Evolutionary conservation across 30 jellyfish, hydroid and myxozoan species (phyloP).

Genomic region (Chrysaora quinquecirrha): DNA sequence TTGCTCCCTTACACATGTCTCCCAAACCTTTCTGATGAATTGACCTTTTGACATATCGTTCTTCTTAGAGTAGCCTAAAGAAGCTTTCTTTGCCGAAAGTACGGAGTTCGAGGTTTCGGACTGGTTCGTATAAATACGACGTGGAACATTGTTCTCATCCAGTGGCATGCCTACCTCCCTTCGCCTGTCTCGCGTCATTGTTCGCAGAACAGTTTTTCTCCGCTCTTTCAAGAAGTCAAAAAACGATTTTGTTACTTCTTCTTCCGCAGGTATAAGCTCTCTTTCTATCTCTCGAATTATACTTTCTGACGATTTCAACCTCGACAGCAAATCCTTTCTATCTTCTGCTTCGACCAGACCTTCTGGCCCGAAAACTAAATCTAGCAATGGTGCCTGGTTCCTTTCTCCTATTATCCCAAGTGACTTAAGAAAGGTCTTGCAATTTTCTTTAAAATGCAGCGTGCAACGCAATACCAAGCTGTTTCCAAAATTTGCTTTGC

Average conservation of each 20-base stretch:
- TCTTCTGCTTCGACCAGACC: conserved; percentile 26
- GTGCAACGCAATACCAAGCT: conserved; percentile 14
- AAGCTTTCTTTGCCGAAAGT: conserved; percentile 1
- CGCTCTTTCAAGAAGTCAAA: conserved; percentile 1
- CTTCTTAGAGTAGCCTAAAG: conserved; percentile 30
- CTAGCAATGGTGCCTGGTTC: conserved; percentile 1
- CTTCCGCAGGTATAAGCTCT: background rate
- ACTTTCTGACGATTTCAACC: background rate
- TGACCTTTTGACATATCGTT: conserved; percentile 13
- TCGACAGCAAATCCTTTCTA: background rate
- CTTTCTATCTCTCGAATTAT: background rate
- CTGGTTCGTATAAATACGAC: background rate
- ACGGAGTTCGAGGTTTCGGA: conserved; percentile 1
- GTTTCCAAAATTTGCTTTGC: background rate
- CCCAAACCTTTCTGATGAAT: conserved; percentile 15
- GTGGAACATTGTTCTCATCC: background rate
- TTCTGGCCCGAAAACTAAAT: conserved; percentile 8
- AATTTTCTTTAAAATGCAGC: background rate
- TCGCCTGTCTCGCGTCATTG: background rate
- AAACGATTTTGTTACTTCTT: too few relatives aligned
- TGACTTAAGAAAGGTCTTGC: conserved; percentile 8
- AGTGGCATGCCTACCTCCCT: conserved; percentile 18
- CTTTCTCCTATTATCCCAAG: background rate
- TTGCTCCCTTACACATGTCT: conserved; percentile 6
- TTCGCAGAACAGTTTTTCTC: background rate